These are phyloP conservation scores for Pyxicephalus adspersus DNA, from an alignment of 2,113 vertebrate genomes.

Conservation along the genomic window DNA sequence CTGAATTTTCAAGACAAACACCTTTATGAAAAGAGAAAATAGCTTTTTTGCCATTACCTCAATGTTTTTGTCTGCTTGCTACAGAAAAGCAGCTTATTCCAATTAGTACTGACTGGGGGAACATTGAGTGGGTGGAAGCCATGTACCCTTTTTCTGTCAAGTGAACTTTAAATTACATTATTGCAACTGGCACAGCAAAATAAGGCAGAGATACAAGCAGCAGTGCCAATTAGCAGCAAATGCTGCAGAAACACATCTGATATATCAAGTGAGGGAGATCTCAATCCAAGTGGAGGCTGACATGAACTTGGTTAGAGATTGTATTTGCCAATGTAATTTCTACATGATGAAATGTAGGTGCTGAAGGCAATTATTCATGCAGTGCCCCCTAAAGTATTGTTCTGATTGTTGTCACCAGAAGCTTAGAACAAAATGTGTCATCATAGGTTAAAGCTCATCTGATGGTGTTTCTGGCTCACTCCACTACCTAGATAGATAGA, in stretches of 20 bases:
- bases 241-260: background rate
- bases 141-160: conserved; percentile 3
- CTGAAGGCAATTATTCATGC: no score
- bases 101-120: conserved; percentile 20
- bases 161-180: conserved; percentile 4
- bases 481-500: no score
- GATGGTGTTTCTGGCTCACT: no score
- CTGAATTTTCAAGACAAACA: no score
- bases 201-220: background rate
- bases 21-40: background rate
- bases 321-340: no score
- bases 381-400: no score
- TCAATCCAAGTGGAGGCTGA: background rate
- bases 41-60: background rate
- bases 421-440: no score
- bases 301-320: no score
- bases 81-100: conserved; percentile 8
- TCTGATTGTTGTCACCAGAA: no score
- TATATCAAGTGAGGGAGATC: background rate
- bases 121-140: background rate
- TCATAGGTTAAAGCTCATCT: no score
- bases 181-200: background rate
- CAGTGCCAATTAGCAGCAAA: background rate
- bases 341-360: no score
- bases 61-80: conserved; percentile 16